Conservation (phyloP, 2,113 vertebrate species). For the Prunella fulvescens region DNA sequence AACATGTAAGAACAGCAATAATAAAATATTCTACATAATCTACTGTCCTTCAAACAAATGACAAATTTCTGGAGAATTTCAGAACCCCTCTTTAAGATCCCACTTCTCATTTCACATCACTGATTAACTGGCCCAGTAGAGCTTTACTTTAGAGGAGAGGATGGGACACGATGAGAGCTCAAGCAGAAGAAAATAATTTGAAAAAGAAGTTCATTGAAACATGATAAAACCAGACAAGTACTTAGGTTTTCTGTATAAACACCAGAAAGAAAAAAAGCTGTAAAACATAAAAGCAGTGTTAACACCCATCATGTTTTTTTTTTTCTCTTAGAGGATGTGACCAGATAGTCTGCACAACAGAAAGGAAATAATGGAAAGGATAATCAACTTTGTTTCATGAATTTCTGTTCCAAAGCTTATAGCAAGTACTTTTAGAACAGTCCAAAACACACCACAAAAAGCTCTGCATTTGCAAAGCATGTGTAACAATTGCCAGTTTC, state of each 20-base stretch:
- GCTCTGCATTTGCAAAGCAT: neutral
- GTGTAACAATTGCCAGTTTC: neutral
- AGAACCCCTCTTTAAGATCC: neutral
- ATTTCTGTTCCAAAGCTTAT: neutral
- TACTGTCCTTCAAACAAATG: neutral
- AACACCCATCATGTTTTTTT: fast-evolving
- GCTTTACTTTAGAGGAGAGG: neutral
- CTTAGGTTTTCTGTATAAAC: neutral
- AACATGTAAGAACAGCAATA: neutral
- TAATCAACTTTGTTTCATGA: neutral
- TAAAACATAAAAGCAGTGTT: neutral
- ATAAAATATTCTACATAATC: neutral
- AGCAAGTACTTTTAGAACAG: neutral
- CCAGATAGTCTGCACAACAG: neutral
- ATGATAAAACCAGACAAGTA: neutral
- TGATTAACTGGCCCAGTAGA: neutral
- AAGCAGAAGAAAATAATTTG: neutral
- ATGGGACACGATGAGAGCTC: neutral
- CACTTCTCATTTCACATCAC: neutral
- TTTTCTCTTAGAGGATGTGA: neutral
- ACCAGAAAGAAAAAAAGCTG: neutral
- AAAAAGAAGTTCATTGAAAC: neutral
- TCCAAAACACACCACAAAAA: neutral
- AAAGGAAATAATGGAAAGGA: neutral
- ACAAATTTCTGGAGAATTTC: neutral